Evolutionary conservation across 1,140 invertebrate genomes (phyloP), one percentile per base, ranked within the genome.

Genomic region (Augochlora pura): DNA sequence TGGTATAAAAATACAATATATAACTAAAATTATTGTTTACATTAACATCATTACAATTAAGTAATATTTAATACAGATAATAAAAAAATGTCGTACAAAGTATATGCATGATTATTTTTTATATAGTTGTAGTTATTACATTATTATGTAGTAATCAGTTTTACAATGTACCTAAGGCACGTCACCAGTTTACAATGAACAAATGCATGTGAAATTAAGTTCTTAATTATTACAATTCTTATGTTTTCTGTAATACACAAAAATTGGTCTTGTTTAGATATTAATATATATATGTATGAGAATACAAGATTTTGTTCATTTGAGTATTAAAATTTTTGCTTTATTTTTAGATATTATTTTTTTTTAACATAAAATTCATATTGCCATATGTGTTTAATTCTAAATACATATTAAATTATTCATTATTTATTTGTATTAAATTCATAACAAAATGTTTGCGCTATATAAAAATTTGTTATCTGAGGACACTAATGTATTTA

Each of bases 1-100:
- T 87, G 83, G 90, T 92, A 92, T 89, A 92, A 92, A 92, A 91
- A 92, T 92, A 92, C 89, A 91, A 81, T 79, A 72, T 78, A 23
- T 75, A 82, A 81, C 54, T 69, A 68, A 78, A 84, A 39, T 80
- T 85, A 82, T 78, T 86, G n/a, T 75, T 69, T 32, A 46, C 63
- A 69, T 77, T 64, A 75, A 73, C 60, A 75, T 81, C 64, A 23
- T 65, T 49, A 75, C 77, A 62, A 67, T 62, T 62, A 38, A 63
- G 52, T 68, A 69, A 70, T 49, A n/a, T 46, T 85, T 46, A 69
- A 71, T 81, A 77, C 49, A 54, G 57, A 59, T 68, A 71, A 76
- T 74, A 72, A 60, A 59, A 63, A 75, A 65, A 66, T 71, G 75
- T 71, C 38, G 68, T 76, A 84, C 23, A 84, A 72, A 77, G 57